phyloP scores from a whole-genome alignment of 2,888 invertebrate species.

The Amphiduros pacificus region DNA sequence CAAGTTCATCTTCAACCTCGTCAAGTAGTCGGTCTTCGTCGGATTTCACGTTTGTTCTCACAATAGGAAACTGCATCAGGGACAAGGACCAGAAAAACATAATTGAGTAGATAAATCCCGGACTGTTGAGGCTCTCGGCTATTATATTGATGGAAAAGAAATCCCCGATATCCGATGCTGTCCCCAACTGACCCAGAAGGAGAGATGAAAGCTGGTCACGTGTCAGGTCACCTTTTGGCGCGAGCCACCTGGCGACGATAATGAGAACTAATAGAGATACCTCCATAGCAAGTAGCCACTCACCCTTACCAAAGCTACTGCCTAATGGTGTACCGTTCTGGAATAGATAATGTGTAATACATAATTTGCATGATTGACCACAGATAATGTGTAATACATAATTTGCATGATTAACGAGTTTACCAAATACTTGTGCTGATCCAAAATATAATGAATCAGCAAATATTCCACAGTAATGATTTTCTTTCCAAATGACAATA shows the following conservation, averaged over 20 bases:
- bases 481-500: too few species aligned
- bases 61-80: slow-evolving; percentile 44
- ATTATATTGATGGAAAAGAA: slow-evolving; percentile 69
- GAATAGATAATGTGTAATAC: too few species aligned
- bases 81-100: slow-evolving; percentile 44
- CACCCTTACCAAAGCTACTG: too few species aligned
- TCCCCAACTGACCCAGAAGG: slow-evolving; percentile 23
- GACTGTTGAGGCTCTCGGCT: slow-evolving; percentile 56
- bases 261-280: slow-evolving; percentile 39
- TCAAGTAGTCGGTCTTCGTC: slow-evolving; percentile 1
- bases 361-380: too few species aligned
- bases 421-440: too few species aligned
- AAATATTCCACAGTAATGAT: too few species aligned
- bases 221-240: slow-evolving; percentile 24
- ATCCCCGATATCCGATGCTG: slow-evolving; percentile 22
- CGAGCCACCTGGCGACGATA: slow-evolving; percentile 22
- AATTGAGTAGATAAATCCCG: slow-evolving; percentile 48
- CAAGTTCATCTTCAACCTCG: slow-evolving; percentile 6
- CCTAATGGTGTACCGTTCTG: too few species aligned
- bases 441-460: too few species aligned
- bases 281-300: slow-evolving; percentile 28
- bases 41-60: too few species aligned
- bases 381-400: too few species aligned
- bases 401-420: too few species aligned
- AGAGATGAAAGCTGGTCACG: slow-evolving; percentile 22